Evolutionary conservation across 23 tunicate genomes (phyloP).

Genomic region (Diplosoma virens): DNA sequence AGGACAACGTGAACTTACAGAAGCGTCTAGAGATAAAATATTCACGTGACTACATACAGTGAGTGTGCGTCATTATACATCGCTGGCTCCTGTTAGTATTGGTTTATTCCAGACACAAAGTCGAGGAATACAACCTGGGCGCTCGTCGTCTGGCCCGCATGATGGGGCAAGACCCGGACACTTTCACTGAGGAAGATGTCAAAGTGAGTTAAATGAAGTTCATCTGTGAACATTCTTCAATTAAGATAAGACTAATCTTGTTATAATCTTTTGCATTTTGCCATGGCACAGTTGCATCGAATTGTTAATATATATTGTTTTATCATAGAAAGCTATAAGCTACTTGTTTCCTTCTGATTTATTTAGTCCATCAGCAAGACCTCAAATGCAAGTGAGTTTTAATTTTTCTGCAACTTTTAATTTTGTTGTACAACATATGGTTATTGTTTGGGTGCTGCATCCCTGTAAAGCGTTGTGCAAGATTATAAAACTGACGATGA

Average conservation of each 20-base stretch:
- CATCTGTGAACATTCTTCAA: no score
- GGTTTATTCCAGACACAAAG: conserved; percentile 37
- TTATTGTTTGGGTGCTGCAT: no score
- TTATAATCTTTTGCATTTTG: no score
- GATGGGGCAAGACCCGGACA: conserved; percentile 88
- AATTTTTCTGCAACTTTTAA: no score
- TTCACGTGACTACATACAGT: conserved; percentile 47
- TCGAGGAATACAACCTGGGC: conserved; percentile 56
- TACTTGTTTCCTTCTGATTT: conserved; percentile 71
- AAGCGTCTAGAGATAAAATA: conserved; percentile 31
- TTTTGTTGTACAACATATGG: no score
- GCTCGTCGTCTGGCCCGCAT: conserved; percentile 67
- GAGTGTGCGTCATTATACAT: conserved; percentile 11
- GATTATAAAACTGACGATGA: no score
- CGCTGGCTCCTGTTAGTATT: no score
- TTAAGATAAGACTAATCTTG: no score
- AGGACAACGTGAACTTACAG: conserved; percentile 28
- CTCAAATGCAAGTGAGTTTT: conserved; percentile 53
- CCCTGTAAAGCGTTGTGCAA: no score
- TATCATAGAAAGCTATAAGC: conserved; percentile 29
- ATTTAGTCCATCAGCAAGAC: conserved; percentile 18
- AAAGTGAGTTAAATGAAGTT: conserved; percentile 32
- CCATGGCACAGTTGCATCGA: no score
- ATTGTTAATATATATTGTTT: background rate
- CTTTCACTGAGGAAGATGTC: conserved; percentile 58